Conservation (phyloP, 2,797 vertebrate genomes). For the Cyclura pinguis region DNA sequence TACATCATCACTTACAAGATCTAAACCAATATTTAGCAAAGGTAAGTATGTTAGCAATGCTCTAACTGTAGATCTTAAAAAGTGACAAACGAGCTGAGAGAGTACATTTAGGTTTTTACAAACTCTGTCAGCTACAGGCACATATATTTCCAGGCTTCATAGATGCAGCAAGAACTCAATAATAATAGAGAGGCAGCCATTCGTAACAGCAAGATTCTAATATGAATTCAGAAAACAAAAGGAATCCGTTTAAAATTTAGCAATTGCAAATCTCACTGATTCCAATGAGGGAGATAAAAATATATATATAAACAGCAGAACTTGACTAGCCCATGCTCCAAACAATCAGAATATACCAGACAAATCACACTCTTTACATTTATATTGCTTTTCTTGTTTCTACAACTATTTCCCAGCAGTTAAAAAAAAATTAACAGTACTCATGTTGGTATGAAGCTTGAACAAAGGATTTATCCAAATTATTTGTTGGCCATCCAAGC, state of each 20-base stretch:
- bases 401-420: slow-evolving; percentile 35
- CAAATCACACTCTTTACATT: slow-evolving; percentile 39
- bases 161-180: slow-evolving; percentile 39
- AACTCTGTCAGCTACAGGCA: slow-evolving; percentile 21
- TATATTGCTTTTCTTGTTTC: slow-evolving; percentile 4
- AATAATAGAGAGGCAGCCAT: slow-evolving; percentile 52
- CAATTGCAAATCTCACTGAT: not conserved
- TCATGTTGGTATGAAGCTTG: slow-evolving; percentile 93
- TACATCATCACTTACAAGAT: not conserved
- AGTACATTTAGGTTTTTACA: not conserved
- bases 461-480: slow-evolving; percentile 87
- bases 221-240: not conserved
- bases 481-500: slow-evolving; percentile 91
- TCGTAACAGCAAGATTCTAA: slow-evolving; percentile 38
- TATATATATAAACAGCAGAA: not conserved
- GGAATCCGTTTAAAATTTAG: not conserved
- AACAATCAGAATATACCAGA: slow-evolving; percentile 39
- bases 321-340: not conserved
- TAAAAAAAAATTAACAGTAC: slow-evolving; percentile 78
- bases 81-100: not conserved
- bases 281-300: not conserved
- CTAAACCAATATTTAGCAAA: slow-evolving; percentile 24
- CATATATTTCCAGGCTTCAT: not conserved
- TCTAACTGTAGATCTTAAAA: slow-evolving; percentile 33
- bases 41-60: slow-evolving; percentile 25